Evolutionary conservation across 2,113 vertebrate species (phyloP).

Genomic region (Stigmatopora nigra): DNA sequence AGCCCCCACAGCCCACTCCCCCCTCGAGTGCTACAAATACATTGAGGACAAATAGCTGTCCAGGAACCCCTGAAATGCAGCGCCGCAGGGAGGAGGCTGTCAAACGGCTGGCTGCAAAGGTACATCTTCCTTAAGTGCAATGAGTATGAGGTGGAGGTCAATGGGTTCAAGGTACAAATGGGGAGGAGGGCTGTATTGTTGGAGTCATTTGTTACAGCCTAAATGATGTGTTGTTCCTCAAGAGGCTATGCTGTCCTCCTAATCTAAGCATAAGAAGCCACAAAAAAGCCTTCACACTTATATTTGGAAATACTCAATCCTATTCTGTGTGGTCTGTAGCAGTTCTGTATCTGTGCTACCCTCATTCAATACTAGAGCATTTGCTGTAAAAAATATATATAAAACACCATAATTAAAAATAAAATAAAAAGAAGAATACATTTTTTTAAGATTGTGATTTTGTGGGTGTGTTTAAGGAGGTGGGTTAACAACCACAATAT

Average conservation of each 20-base stretch:
- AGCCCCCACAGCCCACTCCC: constrained; percentile 69
- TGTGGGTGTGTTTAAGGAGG: too few relatives aligned
- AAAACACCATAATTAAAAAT: too few relatives aligned
- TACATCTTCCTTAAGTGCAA: constrained; percentile 40
- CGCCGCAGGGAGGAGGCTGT: constrained; percentile 74
- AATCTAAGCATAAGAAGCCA: background rate
- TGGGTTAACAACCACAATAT: too few relatives aligned
- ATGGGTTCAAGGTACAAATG: background rate
- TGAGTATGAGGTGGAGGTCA: background rate
- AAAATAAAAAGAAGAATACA: too few relatives aligned
- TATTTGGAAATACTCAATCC: background rate
- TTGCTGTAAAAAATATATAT: too few relatives aligned
- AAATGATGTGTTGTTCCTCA: background rate
- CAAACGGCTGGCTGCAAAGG: constrained; percentile 85
- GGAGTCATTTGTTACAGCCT: background rate
- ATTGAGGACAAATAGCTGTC: constrained; percentile 55
- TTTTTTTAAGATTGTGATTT: too few relatives aligned
- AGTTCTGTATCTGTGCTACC: too few relatives aligned
- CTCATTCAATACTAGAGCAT: too few relatives aligned
- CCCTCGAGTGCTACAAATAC: constrained; percentile 59
- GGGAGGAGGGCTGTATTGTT: background rate
- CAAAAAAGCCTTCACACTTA: background rate
- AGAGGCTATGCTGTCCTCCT: background rate
- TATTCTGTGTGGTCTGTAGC: background rate
- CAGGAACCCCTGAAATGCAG: constrained; percentile 72